A percentile compares a stretch with the other conserved stretches of the same genome.
Conservation (phyloP, 2,113 vertebrate species). For the Tetraodon nigroviridis region DNA sequence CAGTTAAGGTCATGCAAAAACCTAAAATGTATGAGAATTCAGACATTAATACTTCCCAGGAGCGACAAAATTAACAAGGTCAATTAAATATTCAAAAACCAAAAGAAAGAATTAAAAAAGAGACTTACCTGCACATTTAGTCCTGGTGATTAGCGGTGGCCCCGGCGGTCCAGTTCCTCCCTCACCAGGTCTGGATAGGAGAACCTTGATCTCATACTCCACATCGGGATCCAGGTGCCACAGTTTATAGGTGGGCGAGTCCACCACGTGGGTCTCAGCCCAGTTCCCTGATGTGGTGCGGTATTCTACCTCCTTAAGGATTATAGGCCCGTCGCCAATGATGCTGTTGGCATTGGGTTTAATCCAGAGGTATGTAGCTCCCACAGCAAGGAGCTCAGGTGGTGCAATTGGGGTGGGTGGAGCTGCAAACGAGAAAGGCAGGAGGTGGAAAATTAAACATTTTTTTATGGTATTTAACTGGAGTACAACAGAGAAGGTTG, state of each 20-base stretch:
- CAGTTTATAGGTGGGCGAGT: constrained; percentile 93
- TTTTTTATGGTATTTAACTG: not conserved
- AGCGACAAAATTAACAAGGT: no score
- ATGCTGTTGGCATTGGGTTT: constrained; percentile 98
- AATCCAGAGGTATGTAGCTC: constrained; percentile 97
- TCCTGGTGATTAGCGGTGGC: constrained; percentile 89
- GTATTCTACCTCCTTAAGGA: constrained; percentile 94
- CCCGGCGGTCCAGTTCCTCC: constrained; percentile 92
- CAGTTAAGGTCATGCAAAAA: no score
- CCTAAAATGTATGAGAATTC: no score
- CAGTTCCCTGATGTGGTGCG: constrained; percentile 91
- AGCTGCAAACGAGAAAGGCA: constrained; percentile 67
- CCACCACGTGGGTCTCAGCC: constrained; percentile 92
- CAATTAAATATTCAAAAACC: no score
- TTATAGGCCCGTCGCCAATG: constrained; percentile 95
- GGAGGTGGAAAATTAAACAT: no score
- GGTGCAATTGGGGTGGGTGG: constrained; percentile 94
- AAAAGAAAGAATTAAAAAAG: not conserved
- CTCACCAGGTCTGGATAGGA: constrained; percentile 90
- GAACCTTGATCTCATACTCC: constrained; percentile 95
- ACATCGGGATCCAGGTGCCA: constrained; percentile 97
- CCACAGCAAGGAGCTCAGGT: constrained; percentile 89
- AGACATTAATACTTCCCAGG: no score
- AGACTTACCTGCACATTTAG: constrained; percentile 90
- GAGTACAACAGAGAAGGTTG: not conserved